Evolutionary conservation across 2,113 vertebrate genomes (phyloP).

Genomic region (Macquaria australasica): DNA sequence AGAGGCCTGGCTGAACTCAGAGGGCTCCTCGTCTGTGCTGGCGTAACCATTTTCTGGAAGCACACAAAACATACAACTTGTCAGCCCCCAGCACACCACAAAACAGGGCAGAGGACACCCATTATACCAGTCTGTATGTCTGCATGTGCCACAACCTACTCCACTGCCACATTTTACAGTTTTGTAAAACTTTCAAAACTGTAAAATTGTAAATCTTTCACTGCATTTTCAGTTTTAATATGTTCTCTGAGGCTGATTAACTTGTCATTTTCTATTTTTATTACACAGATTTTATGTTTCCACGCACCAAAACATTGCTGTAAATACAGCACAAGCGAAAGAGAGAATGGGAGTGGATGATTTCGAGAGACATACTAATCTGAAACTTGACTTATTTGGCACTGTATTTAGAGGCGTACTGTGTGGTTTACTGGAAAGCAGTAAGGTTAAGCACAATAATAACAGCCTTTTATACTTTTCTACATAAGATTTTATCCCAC

Average conservation of each 20-base stretch:
- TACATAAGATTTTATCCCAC: not conserved
- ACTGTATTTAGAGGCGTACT: not conserved
- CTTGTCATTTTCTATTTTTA: not conserved
- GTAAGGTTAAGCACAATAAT: not conserved
- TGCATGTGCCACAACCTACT: not conserved
- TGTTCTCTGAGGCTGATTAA: not conserved
- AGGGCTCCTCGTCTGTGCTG: conserved; percentile 95
- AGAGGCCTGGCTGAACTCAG: conserved; percentile 93
- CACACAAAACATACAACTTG: conserved; percentile 15
- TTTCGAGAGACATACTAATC: not conserved
- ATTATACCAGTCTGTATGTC: not conserved
- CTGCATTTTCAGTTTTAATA: not conserved
- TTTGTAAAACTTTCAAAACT: too few species aligned
- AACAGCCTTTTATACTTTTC: not conserved
- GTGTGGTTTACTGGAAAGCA: not conserved
- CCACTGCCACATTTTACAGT: not conserved
- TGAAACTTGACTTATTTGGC: not conserved
- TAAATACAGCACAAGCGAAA: not conserved
- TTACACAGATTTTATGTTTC: not conserved
- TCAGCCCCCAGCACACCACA: not conserved
- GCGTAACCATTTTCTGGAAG: conserved; percentile 92
- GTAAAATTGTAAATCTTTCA: too few species aligned
- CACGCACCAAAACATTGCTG: not conserved
- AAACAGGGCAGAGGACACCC: not conserved
- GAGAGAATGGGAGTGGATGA: not conserved